Conservation (phyloP, 2,888 invertebrate species). For the Lasius fuliginosus region DNA sequence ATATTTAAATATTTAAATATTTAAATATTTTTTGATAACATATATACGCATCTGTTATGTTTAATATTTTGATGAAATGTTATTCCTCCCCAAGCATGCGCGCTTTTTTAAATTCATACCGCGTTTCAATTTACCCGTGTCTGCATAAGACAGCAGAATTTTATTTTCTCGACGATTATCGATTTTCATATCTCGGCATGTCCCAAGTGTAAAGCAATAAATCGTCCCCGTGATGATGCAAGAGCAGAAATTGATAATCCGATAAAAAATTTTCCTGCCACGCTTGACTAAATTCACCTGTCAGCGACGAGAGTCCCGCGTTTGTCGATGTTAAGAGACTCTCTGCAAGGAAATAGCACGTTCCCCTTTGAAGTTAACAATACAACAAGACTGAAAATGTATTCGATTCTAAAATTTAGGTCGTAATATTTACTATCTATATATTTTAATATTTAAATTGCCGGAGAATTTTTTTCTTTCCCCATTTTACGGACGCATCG, state of each 20-base stretch:
- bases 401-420: constrained; percentile 21
- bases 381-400: constrained; percentile 23
- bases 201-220: constrained; percentile 58
- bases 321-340: constrained; percentile 45
- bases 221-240: constrained; percentile 54
- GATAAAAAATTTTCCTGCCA: constrained; percentile 58
- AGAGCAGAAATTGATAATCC: constrained; percentile 59
- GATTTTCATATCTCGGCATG: constrained; percentile 52
- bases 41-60: neutral
- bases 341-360: constrained; percentile 27
- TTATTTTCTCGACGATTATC: constrained; percentile 51
- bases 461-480: neutral
- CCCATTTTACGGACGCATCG: neutral
- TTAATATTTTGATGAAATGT: constrained; percentile 19
- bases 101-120: constrained; percentile 46
- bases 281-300: constrained; percentile 54
- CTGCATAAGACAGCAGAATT: constrained; percentile 53
- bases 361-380: constrained; percentile 31
- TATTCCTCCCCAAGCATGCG: constrained; percentile 20
- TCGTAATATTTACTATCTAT: constrained; percentile 5
- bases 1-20: constrained; percentile 2
- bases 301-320: constrained; percentile 28
- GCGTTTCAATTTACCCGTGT: constrained; percentile 52
- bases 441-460: neutral
- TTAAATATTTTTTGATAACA: neutral